Percentiles rank a stretch among this genome's conserved stretches.
These are phyloP conservation scores for Cryptotermes secundus DNA, from an alignment of 1,140 invertebrate genomes.

Conservation along the genomic window DNA sequence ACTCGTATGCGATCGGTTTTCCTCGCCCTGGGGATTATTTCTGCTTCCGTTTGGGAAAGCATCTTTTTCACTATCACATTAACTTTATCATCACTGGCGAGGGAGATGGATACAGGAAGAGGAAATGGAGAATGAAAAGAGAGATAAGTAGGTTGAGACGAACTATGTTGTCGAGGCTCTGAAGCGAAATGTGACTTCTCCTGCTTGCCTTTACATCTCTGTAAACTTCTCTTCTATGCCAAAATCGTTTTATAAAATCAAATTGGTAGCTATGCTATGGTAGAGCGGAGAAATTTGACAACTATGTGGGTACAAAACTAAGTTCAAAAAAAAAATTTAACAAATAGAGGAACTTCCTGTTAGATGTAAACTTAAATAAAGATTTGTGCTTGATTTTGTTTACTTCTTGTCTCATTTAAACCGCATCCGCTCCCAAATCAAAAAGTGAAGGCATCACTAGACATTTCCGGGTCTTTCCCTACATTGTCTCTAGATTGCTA, in stretches of 20 bases:
- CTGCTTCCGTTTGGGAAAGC: neutral
- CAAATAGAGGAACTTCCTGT: neutral
- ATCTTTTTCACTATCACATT: neutral
- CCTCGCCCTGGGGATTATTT: neutral
- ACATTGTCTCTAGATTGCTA: too few relatives aligned
- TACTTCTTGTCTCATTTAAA: too few relatives aligned
- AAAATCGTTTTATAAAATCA: constrained; percentile 1
- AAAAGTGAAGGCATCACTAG: too few relatives aligned
- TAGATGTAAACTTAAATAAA: too few relatives aligned
- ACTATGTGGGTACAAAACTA: neutral
- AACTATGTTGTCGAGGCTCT: neutral
- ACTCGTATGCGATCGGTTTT: neutral
- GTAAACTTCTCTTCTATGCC: neutral
- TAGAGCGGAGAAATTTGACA: neutral
- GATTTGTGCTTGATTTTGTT: too few relatives aligned
- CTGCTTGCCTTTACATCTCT: neutral
- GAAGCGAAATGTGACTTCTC: neutral
- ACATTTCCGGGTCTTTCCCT: too few relatives aligned
- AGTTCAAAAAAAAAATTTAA: neutral
- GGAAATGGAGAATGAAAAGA: neutral
- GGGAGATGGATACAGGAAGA: neutral
- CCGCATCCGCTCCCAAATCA: too few relatives aligned
- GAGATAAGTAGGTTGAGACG: neutral
- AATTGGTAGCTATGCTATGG: neutral
- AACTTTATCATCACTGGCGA: neutral